Evolutionary conservation across 30 jellyfish, hydroid and myxozoan species (phyloP).

Genomic region (Turritopsis rubra): DNA sequence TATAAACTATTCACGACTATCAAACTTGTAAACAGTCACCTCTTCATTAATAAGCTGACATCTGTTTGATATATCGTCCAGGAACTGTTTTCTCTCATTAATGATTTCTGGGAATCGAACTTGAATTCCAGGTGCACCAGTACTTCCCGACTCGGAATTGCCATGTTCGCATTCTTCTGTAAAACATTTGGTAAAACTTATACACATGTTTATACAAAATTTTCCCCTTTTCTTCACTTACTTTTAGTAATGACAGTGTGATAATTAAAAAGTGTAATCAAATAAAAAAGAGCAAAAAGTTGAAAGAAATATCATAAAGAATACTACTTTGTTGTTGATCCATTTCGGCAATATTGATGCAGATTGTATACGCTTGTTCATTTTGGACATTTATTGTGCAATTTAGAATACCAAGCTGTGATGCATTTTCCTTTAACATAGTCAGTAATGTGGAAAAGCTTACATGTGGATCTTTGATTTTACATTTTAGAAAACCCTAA

Average conservation of each 20-base stretch:
- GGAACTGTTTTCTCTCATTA: not conserved
- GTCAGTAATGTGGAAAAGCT: not conserved
- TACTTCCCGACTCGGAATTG: not conserved
- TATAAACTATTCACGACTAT: no score
- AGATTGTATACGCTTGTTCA: not conserved
- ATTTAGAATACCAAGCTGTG: not conserved
- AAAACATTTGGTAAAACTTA: no score
- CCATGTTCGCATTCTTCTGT: not conserved
- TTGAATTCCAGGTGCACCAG: not conserved
- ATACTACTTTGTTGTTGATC: not conserved
- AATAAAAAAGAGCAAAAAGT: not conserved
- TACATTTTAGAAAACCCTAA: not conserved
- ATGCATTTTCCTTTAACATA: not conserved
- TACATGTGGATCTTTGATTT: not conserved
- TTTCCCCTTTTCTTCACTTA: no score
- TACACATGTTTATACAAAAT: no score
- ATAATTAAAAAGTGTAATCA: not conserved
- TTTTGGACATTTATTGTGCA: not conserved
- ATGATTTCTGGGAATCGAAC: not conserved
- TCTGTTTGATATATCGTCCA: not conserved
- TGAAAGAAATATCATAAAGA: not conserved
- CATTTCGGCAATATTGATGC: not conserved
- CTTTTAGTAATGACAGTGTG: no score
- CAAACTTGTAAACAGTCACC: not conserved
- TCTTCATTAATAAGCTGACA: not conserved